phyloP scores from a whole-genome alignment of 37 sponge, comb jelly and placozoan genomes.

The Ephydatia muelleri region DNA sequence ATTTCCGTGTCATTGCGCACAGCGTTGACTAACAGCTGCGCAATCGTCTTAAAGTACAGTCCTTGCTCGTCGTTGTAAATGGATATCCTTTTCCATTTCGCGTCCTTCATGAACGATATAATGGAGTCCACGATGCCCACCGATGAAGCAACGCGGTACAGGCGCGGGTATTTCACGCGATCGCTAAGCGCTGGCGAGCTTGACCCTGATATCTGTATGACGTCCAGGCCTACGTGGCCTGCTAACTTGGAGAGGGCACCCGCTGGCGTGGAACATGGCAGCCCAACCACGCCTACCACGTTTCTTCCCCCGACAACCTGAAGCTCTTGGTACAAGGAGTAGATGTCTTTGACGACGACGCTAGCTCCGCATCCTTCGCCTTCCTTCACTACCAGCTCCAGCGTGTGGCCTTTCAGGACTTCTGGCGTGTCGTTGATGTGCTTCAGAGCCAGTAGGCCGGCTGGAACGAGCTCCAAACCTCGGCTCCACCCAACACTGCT shows the following conservation, averaged over 20 bases:
- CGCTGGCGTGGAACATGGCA: slow-evolving; percentile 32
- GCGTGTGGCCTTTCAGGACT: slow-evolving; percentile 23
- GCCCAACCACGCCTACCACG: slow-evolving; percentile 33
- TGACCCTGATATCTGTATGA: slow-evolving; percentile 30
- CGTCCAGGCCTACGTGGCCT: neutral
- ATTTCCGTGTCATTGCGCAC: neutral
- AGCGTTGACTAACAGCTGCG: neutral
- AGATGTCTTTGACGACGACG: neutral
- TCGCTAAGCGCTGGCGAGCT: slow-evolving; percentile 15
- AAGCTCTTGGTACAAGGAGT: slow-evolving; percentile 1
- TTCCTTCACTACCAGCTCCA: slow-evolving; percentile 28
- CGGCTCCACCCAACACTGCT: slow-evolving; percentile 9
- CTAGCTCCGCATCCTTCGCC: slow-evolving; percentile 23
- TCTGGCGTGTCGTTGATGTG: slow-evolving; percentile 44
- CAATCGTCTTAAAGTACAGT: slow-evolving; percentile 10
- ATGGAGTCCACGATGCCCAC: slow-evolving; percentile 11
- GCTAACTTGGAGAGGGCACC: slow-evolving; percentile 4
- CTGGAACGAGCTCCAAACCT: slow-evolving; percentile 41
- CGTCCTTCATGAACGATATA: slow-evolving; percentile 21
- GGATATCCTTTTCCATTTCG: slow-evolving; percentile 16
- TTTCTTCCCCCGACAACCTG: too few relatives aligned
- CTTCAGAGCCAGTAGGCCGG: slow-evolving; percentile 41
- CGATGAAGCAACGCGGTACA: slow-evolving; percentile 11
- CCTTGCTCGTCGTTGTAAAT: neutral
- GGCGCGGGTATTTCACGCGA: neutral